phyloP scores from a whole-genome alignment of 2,797 vertebrate genomes.

The Pipistrellus pygmaeus region DNA sequence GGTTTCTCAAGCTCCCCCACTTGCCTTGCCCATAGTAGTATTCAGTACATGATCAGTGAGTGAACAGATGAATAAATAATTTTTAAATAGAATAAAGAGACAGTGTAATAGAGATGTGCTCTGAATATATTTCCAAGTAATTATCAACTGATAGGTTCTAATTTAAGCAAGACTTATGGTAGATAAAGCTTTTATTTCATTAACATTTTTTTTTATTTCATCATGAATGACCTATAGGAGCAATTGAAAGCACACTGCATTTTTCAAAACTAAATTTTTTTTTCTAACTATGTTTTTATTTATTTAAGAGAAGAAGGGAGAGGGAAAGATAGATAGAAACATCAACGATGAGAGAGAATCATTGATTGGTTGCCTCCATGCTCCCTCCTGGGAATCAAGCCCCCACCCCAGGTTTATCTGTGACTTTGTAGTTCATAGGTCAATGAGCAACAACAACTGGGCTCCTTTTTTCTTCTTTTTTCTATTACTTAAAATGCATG shows the following conservation, averaged over 20 bases:
- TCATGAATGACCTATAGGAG: constrained; percentile 74
- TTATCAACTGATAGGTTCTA: not conserved
- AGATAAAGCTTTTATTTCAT: not conserved
- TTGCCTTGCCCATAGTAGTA: not conserved
- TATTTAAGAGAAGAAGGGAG: not conserved
- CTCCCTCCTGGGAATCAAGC: not conserved
- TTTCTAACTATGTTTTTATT: not conserved
- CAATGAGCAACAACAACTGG: not conserved
- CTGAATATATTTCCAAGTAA: not conserved
- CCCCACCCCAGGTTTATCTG: not conserved
- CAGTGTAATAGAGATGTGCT: not conserved
- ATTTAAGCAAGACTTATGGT: not conserved
- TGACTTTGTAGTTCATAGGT: not conserved
- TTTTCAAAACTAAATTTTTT: constrained; percentile 82
- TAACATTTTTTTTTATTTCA: constrained; percentile 47
- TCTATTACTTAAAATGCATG: no score
- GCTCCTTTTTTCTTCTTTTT: not conserved
- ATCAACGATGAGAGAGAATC: not conserved
- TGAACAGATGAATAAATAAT: not conserved
- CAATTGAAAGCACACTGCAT: constrained; percentile 82
- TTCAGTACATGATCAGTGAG: not conserved
- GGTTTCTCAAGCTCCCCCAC: not conserved
- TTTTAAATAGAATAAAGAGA: not conserved
- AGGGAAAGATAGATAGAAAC: not conserved
- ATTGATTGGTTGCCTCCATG: not conserved